A percentile compares a stretch with the other conserved stretches of the same genome.
phyloP scores from a whole-genome alignment of 2,888 invertebrate species.

The Neria commutata region DNA sequence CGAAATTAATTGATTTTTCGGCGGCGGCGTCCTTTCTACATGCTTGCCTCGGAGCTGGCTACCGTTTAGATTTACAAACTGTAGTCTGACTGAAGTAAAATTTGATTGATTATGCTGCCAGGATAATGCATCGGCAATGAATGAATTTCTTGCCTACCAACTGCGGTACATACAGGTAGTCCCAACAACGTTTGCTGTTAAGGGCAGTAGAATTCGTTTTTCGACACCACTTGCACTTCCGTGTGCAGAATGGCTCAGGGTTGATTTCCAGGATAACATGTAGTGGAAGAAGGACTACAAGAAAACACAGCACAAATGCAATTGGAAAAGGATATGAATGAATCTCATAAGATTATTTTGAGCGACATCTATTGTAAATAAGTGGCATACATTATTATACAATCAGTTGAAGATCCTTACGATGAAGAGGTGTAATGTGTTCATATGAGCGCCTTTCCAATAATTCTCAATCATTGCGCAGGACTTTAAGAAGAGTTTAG shows the following conservation, averaged over 20 bases:
- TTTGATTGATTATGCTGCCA: slow-evolving; percentile 28
- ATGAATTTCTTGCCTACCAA: too few species aligned
- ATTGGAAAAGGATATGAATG: not conserved
- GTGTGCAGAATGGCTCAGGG: too few species aligned
- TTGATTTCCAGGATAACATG: not conserved
- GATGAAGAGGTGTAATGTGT: too few species aligned
- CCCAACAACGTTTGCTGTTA: not conserved
- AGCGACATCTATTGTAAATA: not conserved
- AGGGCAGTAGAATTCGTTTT: too few species aligned
- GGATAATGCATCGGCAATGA: not conserved
- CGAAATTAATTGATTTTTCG: slow-evolving; percentile 2
- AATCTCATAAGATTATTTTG: not conserved
- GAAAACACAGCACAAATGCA: too few species aligned
- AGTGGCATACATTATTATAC: too few species aligned
- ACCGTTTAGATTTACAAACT: slow-evolving; percentile 28
- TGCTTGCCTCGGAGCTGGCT: slow-evolving; percentile 6
- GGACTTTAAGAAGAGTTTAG: not conserved
- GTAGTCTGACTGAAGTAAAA: not conserved
- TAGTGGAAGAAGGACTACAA: not conserved
- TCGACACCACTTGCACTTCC: too few species aligned
- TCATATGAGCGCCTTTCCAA: too few species aligned
- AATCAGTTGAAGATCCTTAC: not conserved
- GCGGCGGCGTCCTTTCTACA: not conserved
- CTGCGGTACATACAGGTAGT: not conserved
- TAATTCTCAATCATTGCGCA: not conserved